Evolutionary conservation across 2,797 vertebrate genomes (phyloP).

Genomic region (Hyperoplus lanceolatus): DNA sequence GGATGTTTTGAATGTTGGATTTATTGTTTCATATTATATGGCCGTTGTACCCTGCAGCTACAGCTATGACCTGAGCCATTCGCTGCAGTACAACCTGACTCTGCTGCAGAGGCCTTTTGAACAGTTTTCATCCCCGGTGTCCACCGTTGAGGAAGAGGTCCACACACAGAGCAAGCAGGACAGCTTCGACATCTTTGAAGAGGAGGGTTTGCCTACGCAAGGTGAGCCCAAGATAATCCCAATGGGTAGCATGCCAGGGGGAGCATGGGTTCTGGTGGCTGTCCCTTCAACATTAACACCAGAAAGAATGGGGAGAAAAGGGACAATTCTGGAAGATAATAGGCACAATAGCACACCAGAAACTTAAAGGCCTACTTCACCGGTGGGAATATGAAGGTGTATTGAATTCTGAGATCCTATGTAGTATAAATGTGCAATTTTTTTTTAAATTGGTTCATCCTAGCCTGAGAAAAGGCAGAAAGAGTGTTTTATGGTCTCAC

Average conservation of each 20-base stretch:
- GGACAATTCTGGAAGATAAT: too few relatives aligned
- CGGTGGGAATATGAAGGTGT: too few relatives aligned
- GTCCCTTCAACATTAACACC: background rate
- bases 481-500: too few relatives aligned
- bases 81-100: slow-evolving; percentile 96
- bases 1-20: too few relatives aligned
- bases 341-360: too few relatives aligned
- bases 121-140: slow-evolving; percentile 65
- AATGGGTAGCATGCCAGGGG: background rate
- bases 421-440: too few relatives aligned
- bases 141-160: slow-evolving; percentile 83
- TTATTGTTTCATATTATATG: slow-evolving; percentile 21
- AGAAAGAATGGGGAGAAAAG: too few relatives aligned
- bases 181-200: slow-evolving; percentile 99
- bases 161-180: slow-evolving; percentile 87
- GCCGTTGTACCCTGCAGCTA: slow-evolving; percentile 85
- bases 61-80: slow-evolving; percentile 98
- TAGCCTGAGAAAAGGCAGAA: too few relatives aligned
- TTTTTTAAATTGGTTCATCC: too few relatives aligned
- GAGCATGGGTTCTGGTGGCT: background rate
- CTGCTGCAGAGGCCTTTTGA: slow-evolving; percentile 91
- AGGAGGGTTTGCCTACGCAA: slow-evolving; percentile 93
- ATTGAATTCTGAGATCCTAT: too few relatives aligned
- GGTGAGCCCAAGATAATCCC: slow-evolving; percentile 67
- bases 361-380: too few relatives aligned